Base-by-base conservation (phyloP, 2,113 vertebrate genomes). In the Galeopterus variegatus region DNA sequence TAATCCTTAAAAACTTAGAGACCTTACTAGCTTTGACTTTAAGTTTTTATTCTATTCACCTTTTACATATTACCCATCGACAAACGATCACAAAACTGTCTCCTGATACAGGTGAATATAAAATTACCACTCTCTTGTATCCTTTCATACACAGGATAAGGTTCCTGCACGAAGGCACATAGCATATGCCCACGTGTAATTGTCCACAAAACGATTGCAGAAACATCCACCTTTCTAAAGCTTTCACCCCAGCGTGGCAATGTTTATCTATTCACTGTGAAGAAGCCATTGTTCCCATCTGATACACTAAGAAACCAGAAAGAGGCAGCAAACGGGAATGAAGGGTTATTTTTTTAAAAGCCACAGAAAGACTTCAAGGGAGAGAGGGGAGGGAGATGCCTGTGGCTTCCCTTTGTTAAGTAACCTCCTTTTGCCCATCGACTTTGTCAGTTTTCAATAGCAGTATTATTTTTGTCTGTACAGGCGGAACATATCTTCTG, bases 331-430 rank as follows among this genome's bases (percentile, higher is more conserved):
- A 81, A 62, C 14, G 31, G 8, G 60, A 72, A 73, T 1, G 24
- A 56, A 50, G 2, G 23, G 8, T 36, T 64, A 15, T 54, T 69
- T 76, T 83, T 50, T 83, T 58, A 28, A 87, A 87, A 92, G 24
- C 52, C n/a, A 86, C 5, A 56, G 31, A 77, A 82, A 67, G 31
- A 48, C 52, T 24, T 48, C 8, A 18, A 67, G 1, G 3, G 10
- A 86, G 26, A 21, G 33, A 92, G 23, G 21, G 52, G 24, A 76
- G 21, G 26, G 9, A 1, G 85, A 0, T 41, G 67, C 41, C 36
- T 17, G 5, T 41, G 82, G 24, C 41, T 90, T 90, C 75, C 93
- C 50, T 96, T 97, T 67, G 56, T 54, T 75, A 73, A 81, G 41
- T 48, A 26, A 73, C 18, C 17, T 86, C 28, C 28, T 86, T 86